phyloP scores from a whole-genome alignment of 2,113 vertebrate species.

The Neolamprologus modestus region DNA sequence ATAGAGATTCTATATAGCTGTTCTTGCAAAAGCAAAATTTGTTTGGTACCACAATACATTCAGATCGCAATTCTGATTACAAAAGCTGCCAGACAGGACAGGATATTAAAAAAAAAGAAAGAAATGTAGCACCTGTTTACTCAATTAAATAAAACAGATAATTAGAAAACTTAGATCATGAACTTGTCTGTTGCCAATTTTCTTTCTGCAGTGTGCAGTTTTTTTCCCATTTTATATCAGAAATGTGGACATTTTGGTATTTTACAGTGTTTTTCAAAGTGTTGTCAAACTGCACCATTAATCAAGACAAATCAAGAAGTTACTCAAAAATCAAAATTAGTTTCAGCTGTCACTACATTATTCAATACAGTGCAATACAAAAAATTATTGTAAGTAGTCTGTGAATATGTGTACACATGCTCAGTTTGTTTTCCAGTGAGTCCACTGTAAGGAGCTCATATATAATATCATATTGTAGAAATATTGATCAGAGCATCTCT shows the following conservation, averaged over 20 bases:
- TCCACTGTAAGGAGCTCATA: background rate
- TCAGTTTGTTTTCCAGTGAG: background rate
- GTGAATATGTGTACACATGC: background rate
- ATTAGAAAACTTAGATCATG: background rate
- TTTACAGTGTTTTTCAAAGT: background rate
- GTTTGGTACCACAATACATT: background rate
- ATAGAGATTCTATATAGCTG: background rate
- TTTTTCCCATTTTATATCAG: background rate
- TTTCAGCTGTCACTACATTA: background rate
- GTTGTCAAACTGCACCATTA: background rate
- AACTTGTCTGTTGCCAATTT: background rate
- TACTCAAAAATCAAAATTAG: background rate
- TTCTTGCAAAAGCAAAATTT: background rate
- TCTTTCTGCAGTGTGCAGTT: background rate
- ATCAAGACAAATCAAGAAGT: background rate
- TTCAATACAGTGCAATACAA: background rate
- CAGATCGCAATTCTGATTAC: background rate
- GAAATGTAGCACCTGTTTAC: background rate
- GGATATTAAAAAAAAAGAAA: accelerated
- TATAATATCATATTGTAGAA: background rate
- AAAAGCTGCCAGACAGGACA: background rate
- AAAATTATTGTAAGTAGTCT: background rate
- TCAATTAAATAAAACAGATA: background rate
- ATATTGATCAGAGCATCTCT: background rate
- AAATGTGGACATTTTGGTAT: background rate